A percentile compares a stretch with the other conserved stretches of the same genome.
These are phyloP conservation scores for Julus scanicus DNA, from an alignment of 2,888 invertebrate species.

Conservation along the genomic window DNA sequence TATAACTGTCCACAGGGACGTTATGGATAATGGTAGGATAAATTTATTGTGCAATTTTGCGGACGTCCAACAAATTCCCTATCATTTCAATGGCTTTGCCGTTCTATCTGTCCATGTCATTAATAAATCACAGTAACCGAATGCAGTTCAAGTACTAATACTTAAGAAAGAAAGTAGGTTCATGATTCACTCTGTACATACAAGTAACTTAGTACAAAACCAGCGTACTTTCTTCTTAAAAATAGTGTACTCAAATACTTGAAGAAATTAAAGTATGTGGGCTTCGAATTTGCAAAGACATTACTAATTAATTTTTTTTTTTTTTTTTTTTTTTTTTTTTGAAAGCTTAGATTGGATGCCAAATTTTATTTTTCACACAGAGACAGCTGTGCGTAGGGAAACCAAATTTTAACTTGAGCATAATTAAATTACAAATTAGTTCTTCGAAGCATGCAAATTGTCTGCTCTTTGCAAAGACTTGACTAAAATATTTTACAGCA, in stretches of 20 bases:
- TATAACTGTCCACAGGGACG: no score
- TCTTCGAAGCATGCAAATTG: constrained; percentile 16
- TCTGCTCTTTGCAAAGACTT: neutral
- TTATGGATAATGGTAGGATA: no score
- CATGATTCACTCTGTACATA: neutral
- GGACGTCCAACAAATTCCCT: no score
- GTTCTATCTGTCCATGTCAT: no score
- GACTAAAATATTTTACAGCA: neutral
- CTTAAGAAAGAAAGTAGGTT: neutral
- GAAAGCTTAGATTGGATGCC: neutral
- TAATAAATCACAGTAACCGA: no score
- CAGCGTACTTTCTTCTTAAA: neutral
- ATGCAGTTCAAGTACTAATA: no score
- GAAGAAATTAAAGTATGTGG: neutral
- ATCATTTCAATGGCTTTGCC: no score
- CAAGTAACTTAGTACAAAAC: neutral
- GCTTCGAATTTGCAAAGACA: neutral
- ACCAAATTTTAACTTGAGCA: neutral
- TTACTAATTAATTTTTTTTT: neutral
- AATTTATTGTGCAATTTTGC: no score
- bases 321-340: neutral
- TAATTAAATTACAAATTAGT: constrained; percentile 44
- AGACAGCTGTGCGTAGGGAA: constrained; percentile 3
- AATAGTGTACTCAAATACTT: neutral
- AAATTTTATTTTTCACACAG: constrained; percentile 14